Percentiles rank a stretch among this genome's conserved stretches.
Conservation (phyloP, 2,113 vertebrate species). For the Apteryx owenii region DNA sequence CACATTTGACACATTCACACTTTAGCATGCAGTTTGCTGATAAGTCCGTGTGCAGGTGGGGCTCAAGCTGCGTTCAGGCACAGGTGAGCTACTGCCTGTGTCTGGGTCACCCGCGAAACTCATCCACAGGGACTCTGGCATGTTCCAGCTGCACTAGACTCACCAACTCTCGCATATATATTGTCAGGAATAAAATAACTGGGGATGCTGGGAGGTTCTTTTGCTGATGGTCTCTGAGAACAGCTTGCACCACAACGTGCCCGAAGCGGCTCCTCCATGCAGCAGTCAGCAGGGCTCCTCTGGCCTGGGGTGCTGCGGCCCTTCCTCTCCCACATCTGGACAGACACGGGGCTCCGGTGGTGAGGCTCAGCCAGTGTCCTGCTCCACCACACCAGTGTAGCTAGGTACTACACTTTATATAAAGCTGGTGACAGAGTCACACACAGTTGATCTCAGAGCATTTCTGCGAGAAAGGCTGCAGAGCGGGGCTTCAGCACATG, state of each 20-base stretch:
- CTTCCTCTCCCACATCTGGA: background rate
- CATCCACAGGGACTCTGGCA: background rate
- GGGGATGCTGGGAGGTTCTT: background rate
- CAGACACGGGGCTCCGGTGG: fast-evolving
- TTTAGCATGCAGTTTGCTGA: background rate
- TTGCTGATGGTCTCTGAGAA: background rate
- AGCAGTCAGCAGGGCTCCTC: background rate
- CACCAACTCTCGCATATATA: background rate
- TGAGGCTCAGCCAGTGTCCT: background rate
- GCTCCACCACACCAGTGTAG: background rate
- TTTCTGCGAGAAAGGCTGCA: background rate
- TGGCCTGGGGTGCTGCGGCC: background rate
- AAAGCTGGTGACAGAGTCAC: background rate
- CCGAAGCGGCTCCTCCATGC: background rate
- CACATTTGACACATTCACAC: background rate
- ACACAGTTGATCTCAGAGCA: background rate
- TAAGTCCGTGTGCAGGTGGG: background rate
- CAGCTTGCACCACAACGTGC: fast-evolving
- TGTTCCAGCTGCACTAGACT: background rate
- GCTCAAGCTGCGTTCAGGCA: background rate
- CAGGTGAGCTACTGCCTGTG: background rate
- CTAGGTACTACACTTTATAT: background rate
- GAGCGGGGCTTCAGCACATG: background rate
- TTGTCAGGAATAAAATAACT: background rate
- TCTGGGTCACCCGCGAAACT: background rate